phyloP scores from a whole-genome alignment of 2,797 vertebrate genomes.

The Nannoperca obscura region DNA sequence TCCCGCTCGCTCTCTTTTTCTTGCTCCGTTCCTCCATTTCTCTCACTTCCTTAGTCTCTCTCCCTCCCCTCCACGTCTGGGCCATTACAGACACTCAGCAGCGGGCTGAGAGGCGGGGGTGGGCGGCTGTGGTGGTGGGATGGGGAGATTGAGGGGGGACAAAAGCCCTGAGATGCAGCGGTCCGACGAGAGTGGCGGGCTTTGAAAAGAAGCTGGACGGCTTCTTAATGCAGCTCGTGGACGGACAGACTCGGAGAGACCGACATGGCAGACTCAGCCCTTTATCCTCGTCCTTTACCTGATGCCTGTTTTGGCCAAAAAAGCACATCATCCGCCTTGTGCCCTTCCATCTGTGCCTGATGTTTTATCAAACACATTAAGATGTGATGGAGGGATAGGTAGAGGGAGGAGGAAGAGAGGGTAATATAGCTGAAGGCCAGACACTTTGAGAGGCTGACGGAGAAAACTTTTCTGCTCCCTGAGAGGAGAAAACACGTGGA shows the following conservation, averaged over 20 bases:
- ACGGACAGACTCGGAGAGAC: constrained; percentile 79
- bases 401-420: constrained; percentile 39
- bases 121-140: constrained; percentile 52
- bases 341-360: constrained; percentile 69
- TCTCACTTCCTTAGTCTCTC: constrained; percentile 55
- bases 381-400: constrained; percentile 64
- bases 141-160: constrained; percentile 79
- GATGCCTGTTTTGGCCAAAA: constrained; percentile 78
- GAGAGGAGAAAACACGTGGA: constrained; percentile 26
- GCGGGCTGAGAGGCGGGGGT: constrained; percentile 55
- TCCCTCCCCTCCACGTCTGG: constrained; percentile 83
- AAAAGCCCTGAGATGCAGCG: constrained; percentile 93
- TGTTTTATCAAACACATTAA: constrained; percentile 84
- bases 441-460: constrained; percentile 68
- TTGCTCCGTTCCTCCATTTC: constrained; percentile 84
- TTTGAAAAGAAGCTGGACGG: constrained; percentile 88
- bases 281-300: constrained; percentile 82
- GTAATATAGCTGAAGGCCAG: constrained; percentile 70
- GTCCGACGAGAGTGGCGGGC: constrained; percentile 92
- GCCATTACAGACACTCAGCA: constrained; percentile 95
- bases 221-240: constrained; percentile 82
- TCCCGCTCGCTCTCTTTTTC: constrained; percentile 82
- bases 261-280: constrained; percentile 78
- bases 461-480: constrained; percentile 64
- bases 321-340: constrained; percentile 78